Conservation (phyloP, 2,888 invertebrate species). For the Luperina nickerlii region DNA sequence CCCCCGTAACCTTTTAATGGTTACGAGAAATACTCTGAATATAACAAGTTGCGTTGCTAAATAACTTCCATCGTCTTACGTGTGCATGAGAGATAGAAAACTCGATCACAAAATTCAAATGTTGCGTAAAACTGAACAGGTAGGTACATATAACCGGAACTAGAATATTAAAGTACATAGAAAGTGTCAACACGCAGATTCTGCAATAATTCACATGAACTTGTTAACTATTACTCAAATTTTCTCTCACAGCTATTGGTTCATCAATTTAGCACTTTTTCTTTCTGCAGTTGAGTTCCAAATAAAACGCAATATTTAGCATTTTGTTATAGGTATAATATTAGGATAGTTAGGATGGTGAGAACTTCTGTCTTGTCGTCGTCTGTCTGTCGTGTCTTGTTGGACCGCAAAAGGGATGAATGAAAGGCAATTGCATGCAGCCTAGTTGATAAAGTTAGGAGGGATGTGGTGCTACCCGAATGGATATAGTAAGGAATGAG, state of each 20-base stretch:
- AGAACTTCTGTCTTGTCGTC: too few relatives aligned
- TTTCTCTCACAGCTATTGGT: not conserved
- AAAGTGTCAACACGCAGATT: constrained; percentile 33
- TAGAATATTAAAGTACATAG: not conserved
- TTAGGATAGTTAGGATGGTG: too few relatives aligned
- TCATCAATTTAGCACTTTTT: constrained; percentile 37
- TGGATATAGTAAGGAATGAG: too few relatives aligned
- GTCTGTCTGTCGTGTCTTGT: too few relatives aligned
- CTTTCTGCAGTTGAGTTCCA: not conserved
- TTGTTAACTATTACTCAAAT: constrained; percentile 32
- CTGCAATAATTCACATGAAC: constrained; percentile 26
- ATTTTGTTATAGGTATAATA: not conserved
- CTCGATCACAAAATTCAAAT: too few relatives aligned
- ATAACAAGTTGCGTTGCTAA: not conserved
- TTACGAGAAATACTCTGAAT: too few relatives aligned
- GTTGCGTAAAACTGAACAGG: not conserved
- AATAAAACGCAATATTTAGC: constrained; percentile 10
- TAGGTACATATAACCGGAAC: not conserved
- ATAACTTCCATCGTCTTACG: not conserved
- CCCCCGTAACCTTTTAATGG: too few relatives aligned
- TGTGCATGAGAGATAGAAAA: not conserved
- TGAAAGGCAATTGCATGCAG: too few relatives aligned
- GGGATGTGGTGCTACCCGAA: too few relatives aligned
- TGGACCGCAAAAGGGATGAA: too few relatives aligned
- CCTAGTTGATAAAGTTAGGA: too few relatives aligned